These are phyloP conservation scores for Bambusicola thoracicus DNA, from an alignment of 2,113 vertebrate genomes.

Conservation along the genomic window DNA sequence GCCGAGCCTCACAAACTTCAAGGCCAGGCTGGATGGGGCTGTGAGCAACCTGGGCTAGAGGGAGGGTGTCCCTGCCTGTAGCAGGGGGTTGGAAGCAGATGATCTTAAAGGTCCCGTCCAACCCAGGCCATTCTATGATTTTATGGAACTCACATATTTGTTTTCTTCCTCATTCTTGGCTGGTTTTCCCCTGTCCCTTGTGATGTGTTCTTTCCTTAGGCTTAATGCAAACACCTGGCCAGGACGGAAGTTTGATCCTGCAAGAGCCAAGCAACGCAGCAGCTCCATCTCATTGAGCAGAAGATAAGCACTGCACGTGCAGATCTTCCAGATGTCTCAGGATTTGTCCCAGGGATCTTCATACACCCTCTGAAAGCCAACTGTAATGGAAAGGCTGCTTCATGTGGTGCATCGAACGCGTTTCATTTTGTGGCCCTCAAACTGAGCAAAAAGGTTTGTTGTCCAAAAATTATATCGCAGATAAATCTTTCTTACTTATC, in stretches of 20 bases:
- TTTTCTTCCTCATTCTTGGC: slow-evolving; percentile 14
- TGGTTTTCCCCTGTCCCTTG: not conserved
- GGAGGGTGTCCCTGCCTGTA: no score
- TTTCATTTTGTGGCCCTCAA: not conserved
- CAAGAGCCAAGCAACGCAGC: not conserved
- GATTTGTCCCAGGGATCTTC: not conserved
- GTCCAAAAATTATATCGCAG: not conserved
- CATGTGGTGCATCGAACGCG: not conserved
- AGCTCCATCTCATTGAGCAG: not conserved
- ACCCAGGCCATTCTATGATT: no score
- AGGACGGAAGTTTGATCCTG: not conserved
- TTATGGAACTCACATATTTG: not conserved
- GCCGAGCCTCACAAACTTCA: no score
- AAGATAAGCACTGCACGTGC: accelerated
- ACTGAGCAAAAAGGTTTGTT: not conserved
- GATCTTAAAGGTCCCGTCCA: no score
- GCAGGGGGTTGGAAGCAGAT: no score
- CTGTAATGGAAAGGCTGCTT: not conserved
- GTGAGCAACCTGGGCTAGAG: no score
- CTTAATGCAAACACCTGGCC: not conserved
- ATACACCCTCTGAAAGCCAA: not conserved
- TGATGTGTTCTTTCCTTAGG: not conserved
- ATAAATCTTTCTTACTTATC: slow-evolving; percentile 51
- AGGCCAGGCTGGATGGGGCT: no score
- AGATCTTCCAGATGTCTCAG: not conserved